Conservation (phyloP, 2,797 vertebrate genomes). For the Epinephelus awoara region DNA sequence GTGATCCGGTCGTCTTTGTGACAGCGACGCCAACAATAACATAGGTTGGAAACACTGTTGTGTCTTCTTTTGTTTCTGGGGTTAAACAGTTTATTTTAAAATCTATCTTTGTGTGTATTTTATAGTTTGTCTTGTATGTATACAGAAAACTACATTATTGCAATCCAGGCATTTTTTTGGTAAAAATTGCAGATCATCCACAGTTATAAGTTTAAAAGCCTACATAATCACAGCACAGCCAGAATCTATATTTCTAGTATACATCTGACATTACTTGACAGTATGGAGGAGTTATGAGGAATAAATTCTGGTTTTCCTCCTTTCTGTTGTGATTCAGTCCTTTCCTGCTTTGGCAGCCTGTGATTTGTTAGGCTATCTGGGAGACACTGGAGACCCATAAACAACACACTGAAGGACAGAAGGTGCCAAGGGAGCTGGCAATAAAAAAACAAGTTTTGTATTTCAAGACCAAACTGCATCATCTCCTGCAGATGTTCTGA, state of each 20-base stretch:
- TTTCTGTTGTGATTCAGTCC: conserved; percentile 23
- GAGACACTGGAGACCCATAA: conserved; percentile 17
- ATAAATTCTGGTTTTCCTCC: conserved; percentile 19
- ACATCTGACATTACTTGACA: conserved; percentile 2
- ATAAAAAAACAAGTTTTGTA: background rate
- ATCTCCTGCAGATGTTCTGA: conserved; percentile 11
- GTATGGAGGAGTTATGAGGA: conserved; percentile 2
- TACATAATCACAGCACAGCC: background rate
- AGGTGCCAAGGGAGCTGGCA: background rate
- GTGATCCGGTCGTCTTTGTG: no score
- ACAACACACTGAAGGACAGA: conserved; percentile 28
- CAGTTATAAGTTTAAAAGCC: background rate
- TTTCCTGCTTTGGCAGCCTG: conserved; percentile 13
- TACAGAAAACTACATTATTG: no score
- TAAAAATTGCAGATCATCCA: background rate
- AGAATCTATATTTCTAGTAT: background rate
- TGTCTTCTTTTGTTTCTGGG: no score
- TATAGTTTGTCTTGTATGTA: background rate
- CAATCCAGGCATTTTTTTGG: background rate
- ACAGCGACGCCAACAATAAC: no score
- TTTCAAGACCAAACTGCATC: conserved; percentile 26
- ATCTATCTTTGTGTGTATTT: background rate
- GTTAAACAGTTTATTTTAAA: background rate
- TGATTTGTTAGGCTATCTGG: conserved; percentile 41
- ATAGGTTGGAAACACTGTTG: no score